phyloP scores from a whole-genome alignment of 2,113 vertebrate genomes.

The Pollachius pollachius region DNA sequence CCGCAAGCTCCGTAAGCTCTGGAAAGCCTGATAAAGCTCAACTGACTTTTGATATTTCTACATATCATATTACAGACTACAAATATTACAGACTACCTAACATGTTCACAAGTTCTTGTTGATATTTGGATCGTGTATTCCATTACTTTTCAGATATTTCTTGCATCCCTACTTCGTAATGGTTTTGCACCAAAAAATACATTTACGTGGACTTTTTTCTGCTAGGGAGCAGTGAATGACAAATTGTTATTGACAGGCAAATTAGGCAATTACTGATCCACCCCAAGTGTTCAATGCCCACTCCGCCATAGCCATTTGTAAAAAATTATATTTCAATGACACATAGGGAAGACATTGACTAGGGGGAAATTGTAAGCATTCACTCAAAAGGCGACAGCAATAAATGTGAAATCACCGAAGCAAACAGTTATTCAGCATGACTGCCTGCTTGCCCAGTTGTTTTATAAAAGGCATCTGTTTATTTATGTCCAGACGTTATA shows the following conservation, averaged over 20 bases:
- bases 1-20: too few species aligned
- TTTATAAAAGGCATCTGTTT: constrained; percentile 67
- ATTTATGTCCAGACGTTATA: constrained; percentile 63
- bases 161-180: too few species aligned
- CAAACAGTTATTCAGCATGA: constrained; percentile 47
- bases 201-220: too few species aligned
- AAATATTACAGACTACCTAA: too few species aligned
- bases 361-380: constrained; percentile 44
- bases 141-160: too few species aligned
- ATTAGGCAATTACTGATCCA: constrained; percentile 55
- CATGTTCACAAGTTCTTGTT: too few species aligned
- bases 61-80: too few species aligned
- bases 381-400: constrained; percentile 44
- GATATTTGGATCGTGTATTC: too few species aligned
- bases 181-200: too few species aligned
- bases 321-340: constrained; percentile 39
- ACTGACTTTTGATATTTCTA: too few species aligned
- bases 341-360: constrained; percentile 53
- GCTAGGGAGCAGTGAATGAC: constrained; percentile 21
- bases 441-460: constrained; percentile 33
- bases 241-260: constrained; percentile 50
- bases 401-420: constrained; percentile 59
- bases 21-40: too few species aligned
- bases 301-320: constrained; percentile 44
- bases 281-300: constrained; percentile 36